phyloP scores from a whole-genome alignment of 2,888 invertebrate species.

The Micoletzkya japonica region DNA sequence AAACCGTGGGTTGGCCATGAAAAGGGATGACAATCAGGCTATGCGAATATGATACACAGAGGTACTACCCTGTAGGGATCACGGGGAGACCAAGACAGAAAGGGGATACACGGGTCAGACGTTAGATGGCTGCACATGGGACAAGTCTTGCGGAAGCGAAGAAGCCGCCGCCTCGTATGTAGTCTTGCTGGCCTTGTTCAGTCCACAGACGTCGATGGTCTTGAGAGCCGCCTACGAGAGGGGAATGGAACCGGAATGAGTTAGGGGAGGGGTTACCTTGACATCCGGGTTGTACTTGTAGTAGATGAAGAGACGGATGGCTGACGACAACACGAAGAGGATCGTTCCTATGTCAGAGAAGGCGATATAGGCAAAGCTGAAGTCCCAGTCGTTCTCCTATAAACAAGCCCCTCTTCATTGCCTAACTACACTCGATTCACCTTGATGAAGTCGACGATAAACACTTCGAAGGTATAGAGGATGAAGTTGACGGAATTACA shows the following conservation, averaged over 20 bases:
- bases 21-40: no score
- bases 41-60: no score
- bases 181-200: neutral
- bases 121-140: no score
- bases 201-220: slow-evolving; percentile 2
- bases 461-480: slow-evolving; percentile 45
- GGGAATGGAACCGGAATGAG: neutral
- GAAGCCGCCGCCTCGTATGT: slow-evolving; percentile 12
- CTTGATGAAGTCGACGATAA: slow-evolving; percentile 31
- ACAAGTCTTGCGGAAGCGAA: no score
- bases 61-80: no score
- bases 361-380: slow-evolving; percentile 41
- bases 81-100: no score
- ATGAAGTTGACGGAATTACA: slow-evolving; percentile 50
- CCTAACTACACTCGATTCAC: slow-evolving; percentile 23
- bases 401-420: slow-evolving; percentile 14
- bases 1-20: no score
- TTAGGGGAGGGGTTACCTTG: slow-evolving; percentile 29
- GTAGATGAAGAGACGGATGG: slow-evolving; percentile 51
- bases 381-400: slow-evolving; percentile 38
- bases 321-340: slow-evolving; percentile 46
- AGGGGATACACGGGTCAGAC: no score
- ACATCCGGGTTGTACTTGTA: slow-evolving; percentile 51
- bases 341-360: slow-evolving; percentile 45
- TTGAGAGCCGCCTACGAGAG: neutral